Conservation (phyloP, 1,140 invertebrate genomes). For the Paralvinella palmiformis region DNA sequence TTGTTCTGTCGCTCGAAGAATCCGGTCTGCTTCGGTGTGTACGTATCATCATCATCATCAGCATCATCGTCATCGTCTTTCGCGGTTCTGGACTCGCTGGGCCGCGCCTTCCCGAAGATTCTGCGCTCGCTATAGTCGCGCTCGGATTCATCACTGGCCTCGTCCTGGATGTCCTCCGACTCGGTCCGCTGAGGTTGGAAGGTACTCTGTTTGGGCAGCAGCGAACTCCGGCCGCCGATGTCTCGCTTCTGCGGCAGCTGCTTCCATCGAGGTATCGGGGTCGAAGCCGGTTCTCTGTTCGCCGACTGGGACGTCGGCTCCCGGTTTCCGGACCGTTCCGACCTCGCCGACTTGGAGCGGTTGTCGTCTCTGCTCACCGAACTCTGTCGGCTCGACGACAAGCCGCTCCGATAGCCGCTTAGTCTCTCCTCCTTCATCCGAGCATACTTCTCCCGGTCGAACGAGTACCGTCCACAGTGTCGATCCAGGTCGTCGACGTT, state of each 20-base stretch:
- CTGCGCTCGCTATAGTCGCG: background rate
- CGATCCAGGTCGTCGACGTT: constrained; percentile 15
- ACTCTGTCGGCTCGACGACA: too few relatives aligned
- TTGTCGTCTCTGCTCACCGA: too few relatives aligned
- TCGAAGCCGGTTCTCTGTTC: constrained; percentile 13
- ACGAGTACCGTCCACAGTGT: constrained; percentile 4
- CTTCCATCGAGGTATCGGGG: constrained; percentile 15
- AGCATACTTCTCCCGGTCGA: background rate
- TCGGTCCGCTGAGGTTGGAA: constrained; percentile 5
- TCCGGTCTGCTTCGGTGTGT: background rate
- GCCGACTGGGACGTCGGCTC: too few relatives aligned
- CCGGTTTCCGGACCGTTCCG: too few relatives aligned
- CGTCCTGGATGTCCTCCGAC: background rate
- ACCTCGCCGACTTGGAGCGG: too few relatives aligned
- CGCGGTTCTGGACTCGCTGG: background rate
- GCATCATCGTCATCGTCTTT: background rate
- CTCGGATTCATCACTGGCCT: constrained; percentile 19
- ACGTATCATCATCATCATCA: background rate
- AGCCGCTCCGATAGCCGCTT: too few relatives aligned
- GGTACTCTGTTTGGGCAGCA: constrained; percentile 7
- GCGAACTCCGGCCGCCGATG: constrained; percentile 16
- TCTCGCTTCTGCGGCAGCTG: background rate
- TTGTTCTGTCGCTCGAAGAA: background rate
- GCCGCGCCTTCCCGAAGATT: background rate
- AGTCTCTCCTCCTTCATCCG: too few relatives aligned